Base-by-base conservation (phyloP, 2,113 vertebrate genomes). In the Willisornis vidua region DNA sequence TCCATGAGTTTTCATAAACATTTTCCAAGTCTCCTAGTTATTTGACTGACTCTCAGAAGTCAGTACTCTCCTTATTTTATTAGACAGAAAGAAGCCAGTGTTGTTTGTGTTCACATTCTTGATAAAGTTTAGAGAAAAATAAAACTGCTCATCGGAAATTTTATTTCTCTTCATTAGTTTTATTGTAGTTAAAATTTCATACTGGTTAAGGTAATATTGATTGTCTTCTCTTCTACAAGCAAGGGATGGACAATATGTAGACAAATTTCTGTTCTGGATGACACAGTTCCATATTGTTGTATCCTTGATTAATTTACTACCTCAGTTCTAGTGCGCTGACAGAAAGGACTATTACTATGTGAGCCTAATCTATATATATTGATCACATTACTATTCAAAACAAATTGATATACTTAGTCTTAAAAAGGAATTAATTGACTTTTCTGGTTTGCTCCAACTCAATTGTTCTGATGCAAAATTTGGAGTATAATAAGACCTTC, bases 1-100 rank as follows among this genome's bases (percentile, higher is more conserved):
- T 31, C 3, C 9, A 48, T 0, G 0, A 72, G 6, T 45, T 67
- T 67, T 19, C 48, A 31, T 12, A 26, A 37, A 74, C 14, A 15
- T 52, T 63, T 61, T 55, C 17, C 4, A 6, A 43, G 9, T 48
- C 12, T 1, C 3, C 7, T 58, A 63, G 14, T 48, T 31, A 63
- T 87, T 45, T 49, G 17, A 7, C 10, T 55, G 33, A 26, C 28
- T 63, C 7, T 90, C 10, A 48, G 24, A 88, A 57, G 13, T 57
- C 23, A 66, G 24, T 26, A 7, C 10, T 43, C 45, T 29, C 10
- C 23, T 78, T 54, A 73, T 6, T 28, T 43, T 58, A 39, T 54
- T 35, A 66, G 29, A 19, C 1, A 33, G 22, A 70, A 86, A 79
- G 3, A 79, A 57, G 6, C 3, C 31, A 54, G 1, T 57, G 16